These are phyloP conservation scores for Eudyptes chrysolophus DNA, from an alignment of 2,113 vertebrate genomes.

Conservation along the genomic window DNA sequence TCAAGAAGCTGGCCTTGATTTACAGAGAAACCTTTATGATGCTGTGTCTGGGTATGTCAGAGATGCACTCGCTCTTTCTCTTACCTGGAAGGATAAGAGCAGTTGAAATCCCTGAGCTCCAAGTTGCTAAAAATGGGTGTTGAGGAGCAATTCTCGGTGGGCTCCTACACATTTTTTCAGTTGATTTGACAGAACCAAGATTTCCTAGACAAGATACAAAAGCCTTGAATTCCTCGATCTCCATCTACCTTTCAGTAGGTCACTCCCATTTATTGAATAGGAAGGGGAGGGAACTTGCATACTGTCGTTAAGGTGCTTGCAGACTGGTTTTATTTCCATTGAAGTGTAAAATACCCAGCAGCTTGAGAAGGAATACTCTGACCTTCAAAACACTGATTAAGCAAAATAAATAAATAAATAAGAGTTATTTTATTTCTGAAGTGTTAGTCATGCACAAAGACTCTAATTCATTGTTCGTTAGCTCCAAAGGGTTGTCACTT, in stretches of 20 bases:
- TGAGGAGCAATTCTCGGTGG: not conserved
- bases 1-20: not conserved
- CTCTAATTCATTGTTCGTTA: not conserved
- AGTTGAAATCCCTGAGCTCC: not conserved
- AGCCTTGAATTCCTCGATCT: not conserved
- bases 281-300: not conserved
- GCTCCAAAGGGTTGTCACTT: not conserved
- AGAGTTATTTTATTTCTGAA: not conserved
- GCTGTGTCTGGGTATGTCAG: not conserved
- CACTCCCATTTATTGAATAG: not conserved
- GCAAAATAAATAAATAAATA: not conserved
- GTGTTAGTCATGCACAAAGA: not conserved
- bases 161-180: not conserved
- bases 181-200: not conserved
- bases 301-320: not conserved
- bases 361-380: not conserved
- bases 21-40: not conserved
- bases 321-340: not conserved
- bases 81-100: not conserved
- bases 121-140: not conserved
- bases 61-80: fast-evolving
- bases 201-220: not conserved
- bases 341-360: not conserved
- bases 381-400: not conserved
- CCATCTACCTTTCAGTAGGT: not conserved